Evolutionary conservation across 2,113 vertebrate genomes (phyloP).

Genomic region (Gavia stellata): DNA sequence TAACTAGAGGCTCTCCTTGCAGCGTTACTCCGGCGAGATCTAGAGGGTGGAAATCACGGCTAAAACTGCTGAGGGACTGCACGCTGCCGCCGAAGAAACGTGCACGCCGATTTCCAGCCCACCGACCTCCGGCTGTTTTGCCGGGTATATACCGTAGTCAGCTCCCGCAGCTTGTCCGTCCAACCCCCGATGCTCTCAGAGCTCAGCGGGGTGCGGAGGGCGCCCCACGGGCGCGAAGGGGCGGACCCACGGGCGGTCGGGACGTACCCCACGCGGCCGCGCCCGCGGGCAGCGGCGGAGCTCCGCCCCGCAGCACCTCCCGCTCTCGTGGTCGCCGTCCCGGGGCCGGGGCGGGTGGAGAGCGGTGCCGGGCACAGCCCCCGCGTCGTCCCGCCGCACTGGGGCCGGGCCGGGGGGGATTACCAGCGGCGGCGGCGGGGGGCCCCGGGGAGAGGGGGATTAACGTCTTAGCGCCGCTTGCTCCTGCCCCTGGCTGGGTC

Average conservation of each 20-base stretch:
- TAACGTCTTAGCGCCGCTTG: neutral
- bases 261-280: too few species aligned
- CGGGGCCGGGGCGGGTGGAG: too few species aligned
- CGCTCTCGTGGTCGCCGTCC: neutral
- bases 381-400: neutral
- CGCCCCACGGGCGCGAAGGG: too few species aligned
- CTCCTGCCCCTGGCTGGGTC: neutral
- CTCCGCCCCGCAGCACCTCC: neutral
- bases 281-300: neutral
- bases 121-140: neutral
- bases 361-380: neutral
- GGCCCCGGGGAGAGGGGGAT: neutral
- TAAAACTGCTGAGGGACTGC: neutral
- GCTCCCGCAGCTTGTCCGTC: neutral
- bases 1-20: neutral
- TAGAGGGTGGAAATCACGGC: neutral
- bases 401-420: neutral
- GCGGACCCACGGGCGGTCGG: too few species aligned
- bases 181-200: neutral
- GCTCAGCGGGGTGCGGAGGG: neutral
- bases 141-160: neutral
- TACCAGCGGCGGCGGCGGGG: neutral
- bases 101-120: neutral
- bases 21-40: neutral
- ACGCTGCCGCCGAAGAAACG: neutral